Evolutionary conservation across 2,113 vertebrate genomes (phyloP).

Genomic region (Chionomys nivalis): DNA sequence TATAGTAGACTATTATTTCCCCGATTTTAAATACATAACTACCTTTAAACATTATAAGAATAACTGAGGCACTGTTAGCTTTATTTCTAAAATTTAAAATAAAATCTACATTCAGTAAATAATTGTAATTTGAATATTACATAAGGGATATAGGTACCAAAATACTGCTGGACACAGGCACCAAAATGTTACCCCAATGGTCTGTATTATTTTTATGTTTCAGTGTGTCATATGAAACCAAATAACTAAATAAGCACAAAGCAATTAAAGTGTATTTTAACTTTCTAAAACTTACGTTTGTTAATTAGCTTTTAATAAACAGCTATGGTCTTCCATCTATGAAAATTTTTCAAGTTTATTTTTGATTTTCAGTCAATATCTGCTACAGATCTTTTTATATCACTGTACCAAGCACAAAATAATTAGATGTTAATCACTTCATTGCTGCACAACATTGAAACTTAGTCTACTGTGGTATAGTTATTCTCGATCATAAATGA

Average conservation of each 20-base stretch:
- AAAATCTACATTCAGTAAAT: neutral
- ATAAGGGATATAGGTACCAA: too few relatives aligned
- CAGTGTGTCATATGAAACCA: neutral
- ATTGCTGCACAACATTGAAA: neutral
- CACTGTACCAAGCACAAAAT: constrained; percentile 19
- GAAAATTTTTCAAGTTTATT: neutral
- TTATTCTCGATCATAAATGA: neutral
- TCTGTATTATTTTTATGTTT: neutral
- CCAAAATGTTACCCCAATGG: neutral
- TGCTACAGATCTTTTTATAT: constrained; percentile 4
- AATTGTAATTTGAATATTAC: neutral
- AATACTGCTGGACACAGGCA: neutral
- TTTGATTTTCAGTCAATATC: neutral
- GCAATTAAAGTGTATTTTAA: neutral
- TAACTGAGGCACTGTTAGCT: neutral
- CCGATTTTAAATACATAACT: neutral
- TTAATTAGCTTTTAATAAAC: neutral
- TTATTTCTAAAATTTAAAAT: constrained; percentile 9
- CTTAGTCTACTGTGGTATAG: neutral
- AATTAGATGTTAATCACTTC: neutral
- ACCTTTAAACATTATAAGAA: neutral
- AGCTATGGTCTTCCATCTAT: neutral
- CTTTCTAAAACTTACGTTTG: neutral
- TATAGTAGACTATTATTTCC: neutral
- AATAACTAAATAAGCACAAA: neutral